A percentile compares a stretch with the other conserved stretches of the same genome.
Conservation (phyloP, 1,140 invertebrate genomes). For the Monochamus saltuarius region DNA sequence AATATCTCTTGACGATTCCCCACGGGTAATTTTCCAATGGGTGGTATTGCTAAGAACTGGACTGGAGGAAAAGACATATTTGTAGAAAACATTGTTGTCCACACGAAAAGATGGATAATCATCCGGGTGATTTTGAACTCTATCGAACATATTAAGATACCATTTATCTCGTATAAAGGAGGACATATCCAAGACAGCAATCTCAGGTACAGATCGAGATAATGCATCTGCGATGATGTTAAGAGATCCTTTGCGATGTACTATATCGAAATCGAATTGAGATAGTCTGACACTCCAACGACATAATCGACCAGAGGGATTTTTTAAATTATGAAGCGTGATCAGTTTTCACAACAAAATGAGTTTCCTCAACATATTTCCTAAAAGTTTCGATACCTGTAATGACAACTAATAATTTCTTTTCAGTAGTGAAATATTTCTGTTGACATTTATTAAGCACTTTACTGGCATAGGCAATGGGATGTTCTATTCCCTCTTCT, state of each 20-base stretch:
- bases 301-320: background rate
- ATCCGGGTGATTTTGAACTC: background rate
- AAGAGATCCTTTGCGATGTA: conserved; percentile 6
- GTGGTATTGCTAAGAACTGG: background rate
- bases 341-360: conserved; percentile 55
- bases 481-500: conserved; percentile 46
- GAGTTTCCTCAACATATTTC: conserved; percentile 30
- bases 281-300: conserved; percentile 1
- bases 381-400: conserved; percentile 23
- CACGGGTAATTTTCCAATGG: conserved; percentile 32
- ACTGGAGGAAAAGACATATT: conserved; percentile 1
- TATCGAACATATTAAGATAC: background rate
- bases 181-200: conserved; percentile 6
- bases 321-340: conserved; percentile 49
- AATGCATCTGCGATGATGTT: background rate
- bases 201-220: background rate
- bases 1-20: conserved; percentile 23
- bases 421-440: conserved; percentile 19
- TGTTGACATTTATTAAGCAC: conserved; percentile 39
- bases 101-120: background rate
- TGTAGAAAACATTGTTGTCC: background rate
- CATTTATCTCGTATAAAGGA: background rate
- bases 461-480: conserved; percentile 53
- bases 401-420: conserved; percentile 15
- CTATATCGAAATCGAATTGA: background rate